Evolutionary conservation across 2,797 vertebrate genomes (phyloP).

Genomic region (Lacerta agilis): DNA sequence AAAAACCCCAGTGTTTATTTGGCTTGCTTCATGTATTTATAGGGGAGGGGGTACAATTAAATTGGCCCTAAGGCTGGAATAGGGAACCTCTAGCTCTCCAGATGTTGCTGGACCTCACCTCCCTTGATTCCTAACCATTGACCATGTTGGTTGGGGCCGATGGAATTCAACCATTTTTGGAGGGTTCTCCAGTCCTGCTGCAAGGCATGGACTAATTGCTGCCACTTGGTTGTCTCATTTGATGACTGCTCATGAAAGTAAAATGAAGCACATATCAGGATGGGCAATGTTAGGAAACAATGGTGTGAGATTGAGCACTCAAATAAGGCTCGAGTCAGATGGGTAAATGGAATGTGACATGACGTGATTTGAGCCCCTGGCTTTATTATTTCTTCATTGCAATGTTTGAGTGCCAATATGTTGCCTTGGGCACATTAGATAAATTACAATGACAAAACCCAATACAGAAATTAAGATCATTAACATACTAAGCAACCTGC

Average conservation of each 20-base stretch:
- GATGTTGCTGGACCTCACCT: no score
- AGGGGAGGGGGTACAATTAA: background rate
- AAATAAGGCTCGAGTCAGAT: background rate
- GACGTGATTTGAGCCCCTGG: slow-evolving; percentile 16
- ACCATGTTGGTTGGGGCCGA: no score
- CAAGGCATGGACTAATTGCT: background rate
- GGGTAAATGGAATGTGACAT: background rate
- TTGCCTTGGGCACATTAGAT: slow-evolving; percentile 8
- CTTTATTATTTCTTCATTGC: slow-evolving; percentile 30
- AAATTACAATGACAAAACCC: slow-evolving; percentile 64
- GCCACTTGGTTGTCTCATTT: background rate
- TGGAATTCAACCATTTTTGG: no score
- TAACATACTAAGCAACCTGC: slow-evolving; percentile 64
- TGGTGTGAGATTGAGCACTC: background rate
- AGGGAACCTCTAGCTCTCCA: no score
- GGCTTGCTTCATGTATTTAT: background rate
- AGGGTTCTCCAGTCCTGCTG: no score
- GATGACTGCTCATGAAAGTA: background rate
- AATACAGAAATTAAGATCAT: slow-evolving; percentile 61
- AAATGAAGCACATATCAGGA: background rate
- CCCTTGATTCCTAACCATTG: no score
- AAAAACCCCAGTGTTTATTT: background rate
- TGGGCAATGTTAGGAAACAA: background rate
- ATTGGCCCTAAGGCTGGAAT: background rate
- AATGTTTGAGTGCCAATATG: slow-evolving; percentile 48